Evolutionary conservation across 2,797 vertebrate genomes (phyloP).

Genomic region (Simalia tracyae): DNA sequence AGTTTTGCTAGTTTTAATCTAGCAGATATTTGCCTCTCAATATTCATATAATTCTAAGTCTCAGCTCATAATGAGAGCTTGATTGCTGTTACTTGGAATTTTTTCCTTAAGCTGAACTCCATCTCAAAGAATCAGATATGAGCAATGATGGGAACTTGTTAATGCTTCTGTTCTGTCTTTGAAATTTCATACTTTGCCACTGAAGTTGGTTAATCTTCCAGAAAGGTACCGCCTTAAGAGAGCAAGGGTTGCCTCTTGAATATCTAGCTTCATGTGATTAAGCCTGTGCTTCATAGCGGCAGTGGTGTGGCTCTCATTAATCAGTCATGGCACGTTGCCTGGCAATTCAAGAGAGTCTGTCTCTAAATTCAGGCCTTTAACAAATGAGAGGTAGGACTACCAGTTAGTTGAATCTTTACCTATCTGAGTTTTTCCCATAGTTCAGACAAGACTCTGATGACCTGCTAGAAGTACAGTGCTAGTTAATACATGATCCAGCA

Average conservation of each 20-base stretch:
- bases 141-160: neutral
- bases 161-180: neutral
- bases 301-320: neutral
- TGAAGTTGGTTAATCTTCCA: neutral
- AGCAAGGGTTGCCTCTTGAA: neutral
- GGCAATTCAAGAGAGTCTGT: neutral
- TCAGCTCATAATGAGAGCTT: neutral
- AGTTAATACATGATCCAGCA: fast-evolving
- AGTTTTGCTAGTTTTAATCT: constrained; percentile 30
- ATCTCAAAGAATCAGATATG: neutral
- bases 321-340: neutral
- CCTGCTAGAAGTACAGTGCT: fast-evolving
- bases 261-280: fast-evolving
- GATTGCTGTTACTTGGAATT: neutral
- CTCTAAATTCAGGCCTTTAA: neutral
- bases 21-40: constrained; percentile 20
- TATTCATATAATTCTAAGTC: constrained; percentile 33
- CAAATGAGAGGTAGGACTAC: neutral
- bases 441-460: neutral
- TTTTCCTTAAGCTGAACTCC: constrained; percentile 3
- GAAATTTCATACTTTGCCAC: neutral
- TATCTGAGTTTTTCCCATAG: neutral
- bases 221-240: fast-evolving
- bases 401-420: neutral
- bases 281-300: neutral